Percentiles rank a stretch among this genome's conserved stretches.
Evolutionary conservation across 2,888 invertebrate species (phyloP).

Genomic region (Frankliniella fusca): DNA sequence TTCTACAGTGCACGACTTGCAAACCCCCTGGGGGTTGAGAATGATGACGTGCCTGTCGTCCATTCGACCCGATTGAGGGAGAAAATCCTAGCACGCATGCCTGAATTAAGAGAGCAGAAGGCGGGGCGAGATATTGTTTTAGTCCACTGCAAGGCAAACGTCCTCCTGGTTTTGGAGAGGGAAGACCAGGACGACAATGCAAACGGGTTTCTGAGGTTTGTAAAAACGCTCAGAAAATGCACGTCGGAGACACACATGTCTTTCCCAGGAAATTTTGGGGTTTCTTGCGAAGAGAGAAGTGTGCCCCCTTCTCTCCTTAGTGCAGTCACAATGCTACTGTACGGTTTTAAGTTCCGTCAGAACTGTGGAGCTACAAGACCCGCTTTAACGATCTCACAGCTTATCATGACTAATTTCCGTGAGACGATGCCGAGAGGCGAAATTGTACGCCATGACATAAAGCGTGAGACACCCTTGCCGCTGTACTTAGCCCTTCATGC

Average conservation of each 20-base stretch:
- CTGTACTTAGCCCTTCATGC: too few relatives aligned
- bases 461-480: too few relatives aligned
- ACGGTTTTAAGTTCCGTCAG: background rate
- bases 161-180: background rate
- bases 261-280: background rate
- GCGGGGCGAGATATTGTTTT: background rate
- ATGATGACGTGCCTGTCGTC: too few relatives aligned
- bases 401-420: too few relatives aligned
- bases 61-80: background rate
- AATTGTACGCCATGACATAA: too few relatives aligned
- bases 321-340: background rate
- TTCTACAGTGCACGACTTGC: background rate
- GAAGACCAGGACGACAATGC: background rate
- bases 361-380: too few relatives aligned
- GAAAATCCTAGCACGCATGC: background rate
- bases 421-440: too few relatives aligned
- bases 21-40: too few relatives aligned
- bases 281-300: background rate
- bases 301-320: background rate
- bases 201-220: background rate
- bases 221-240: background rate
- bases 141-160: background rate
- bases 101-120: background rate
- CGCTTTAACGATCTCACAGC: too few relatives aligned
- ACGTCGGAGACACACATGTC: background rate